phyloP scores from a whole-genome alignment of 2,797 vertebrate species.

The Simalia tracyae region DNA sequence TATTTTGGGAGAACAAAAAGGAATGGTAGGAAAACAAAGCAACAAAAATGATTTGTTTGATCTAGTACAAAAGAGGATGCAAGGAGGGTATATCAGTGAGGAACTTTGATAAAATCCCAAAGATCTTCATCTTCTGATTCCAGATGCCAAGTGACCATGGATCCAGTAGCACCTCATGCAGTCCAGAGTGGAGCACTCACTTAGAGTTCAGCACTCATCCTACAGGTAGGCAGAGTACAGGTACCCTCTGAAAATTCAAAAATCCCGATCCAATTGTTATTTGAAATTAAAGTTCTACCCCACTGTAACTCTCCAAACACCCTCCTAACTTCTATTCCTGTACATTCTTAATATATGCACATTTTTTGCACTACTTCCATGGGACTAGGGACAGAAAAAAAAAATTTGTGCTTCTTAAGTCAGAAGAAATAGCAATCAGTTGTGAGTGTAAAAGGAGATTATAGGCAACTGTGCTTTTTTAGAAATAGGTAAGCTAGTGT shows the following conservation, averaged over 20 bases:
- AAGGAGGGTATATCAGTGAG: background rate
- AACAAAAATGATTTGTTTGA: background rate
- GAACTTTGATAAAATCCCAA: background rate
- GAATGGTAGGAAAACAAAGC: background rate
- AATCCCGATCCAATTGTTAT: background rate
- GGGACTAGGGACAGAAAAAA: background rate
- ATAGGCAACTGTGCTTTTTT: background rate
- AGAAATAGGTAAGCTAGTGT: background rate
- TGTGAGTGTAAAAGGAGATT: background rate
- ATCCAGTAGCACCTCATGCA: constrained; percentile 92
- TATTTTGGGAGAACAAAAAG: background rate
- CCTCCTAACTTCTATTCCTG: background rate
- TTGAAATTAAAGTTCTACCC: background rate
- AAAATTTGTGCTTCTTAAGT: background rate
- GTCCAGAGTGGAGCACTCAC: constrained; percentile 92
- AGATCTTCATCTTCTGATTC: background rate
- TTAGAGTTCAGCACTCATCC: constrained; percentile 75
- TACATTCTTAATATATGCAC: background rate
- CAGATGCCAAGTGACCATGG: constrained; percentile 86
- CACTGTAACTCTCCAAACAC: background rate
- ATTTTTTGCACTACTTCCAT: background rate
- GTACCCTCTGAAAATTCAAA: background rate
- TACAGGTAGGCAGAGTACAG: constrained; percentile 67
- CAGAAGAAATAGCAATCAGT: background rate
- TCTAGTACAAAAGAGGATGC: background rate